Evolutionary conservation across 2,888 invertebrate species (phyloP).

Genomic region (Cetonia aurata): DNA sequence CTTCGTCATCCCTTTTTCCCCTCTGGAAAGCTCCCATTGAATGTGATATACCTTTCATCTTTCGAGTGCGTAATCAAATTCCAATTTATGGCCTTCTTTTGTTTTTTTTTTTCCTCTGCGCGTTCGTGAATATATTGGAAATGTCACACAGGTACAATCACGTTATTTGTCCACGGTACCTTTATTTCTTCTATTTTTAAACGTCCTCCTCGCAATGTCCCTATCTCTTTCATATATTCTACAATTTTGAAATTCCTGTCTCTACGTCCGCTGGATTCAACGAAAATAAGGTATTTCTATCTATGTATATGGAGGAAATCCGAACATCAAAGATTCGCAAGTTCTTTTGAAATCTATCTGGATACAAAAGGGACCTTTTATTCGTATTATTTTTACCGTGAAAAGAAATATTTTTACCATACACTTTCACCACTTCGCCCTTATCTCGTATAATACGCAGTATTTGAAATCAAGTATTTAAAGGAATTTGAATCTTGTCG

Average conservation of each 20-base stretch:
- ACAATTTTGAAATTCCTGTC: slow-evolving; percentile 3
- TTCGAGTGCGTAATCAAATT: slow-evolving; percentile 39
- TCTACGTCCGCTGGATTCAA: not conserved
- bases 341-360: not conserved
- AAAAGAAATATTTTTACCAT: too few relatives aligned
- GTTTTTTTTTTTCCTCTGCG: not conserved
- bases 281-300: not conserved
- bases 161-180: not conserved
- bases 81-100: slow-evolving; percentile 11
- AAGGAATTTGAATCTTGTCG: too few relatives aligned
- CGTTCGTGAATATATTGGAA: slow-evolving; percentile 12
- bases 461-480: too few relatives aligned
- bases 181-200: slow-evolving; percentile 3
- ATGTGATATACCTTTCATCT: slow-evolving; percentile 29
- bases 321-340: slow-evolving; percentile 4
- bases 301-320: not conserved
- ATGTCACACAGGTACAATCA: slow-evolving; percentile 19
- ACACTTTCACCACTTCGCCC: too few relatives aligned
- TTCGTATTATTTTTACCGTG: too few relatives aligned
- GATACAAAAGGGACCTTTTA: too few relatives aligned
- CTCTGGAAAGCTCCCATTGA: slow-evolving; percentile 18
- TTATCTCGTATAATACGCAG: too few relatives aligned
- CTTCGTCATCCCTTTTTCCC: not conserved
- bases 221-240: not conserved
- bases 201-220: slow-evolving; percentile 9